Evolutionary conservation across 2,113 vertebrate genomes (phyloP).

Genomic region (Mobula hypostoma): DNA sequence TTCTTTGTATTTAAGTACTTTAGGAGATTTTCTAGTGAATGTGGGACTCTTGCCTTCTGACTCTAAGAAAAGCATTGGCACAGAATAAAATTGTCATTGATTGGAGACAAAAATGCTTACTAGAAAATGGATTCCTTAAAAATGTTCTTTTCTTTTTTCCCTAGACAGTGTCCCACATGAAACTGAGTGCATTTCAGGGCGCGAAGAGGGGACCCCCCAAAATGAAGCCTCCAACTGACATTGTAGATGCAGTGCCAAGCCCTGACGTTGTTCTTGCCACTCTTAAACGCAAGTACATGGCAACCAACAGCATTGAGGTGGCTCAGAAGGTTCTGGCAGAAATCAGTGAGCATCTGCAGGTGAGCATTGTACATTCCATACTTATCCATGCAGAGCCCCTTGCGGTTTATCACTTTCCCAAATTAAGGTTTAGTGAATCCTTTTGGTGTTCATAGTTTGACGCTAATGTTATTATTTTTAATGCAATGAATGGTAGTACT

Average conservation of each 20-base stretch:
- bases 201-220: constrained; percentile 48
- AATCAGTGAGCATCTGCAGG: constrained; percentile 70
- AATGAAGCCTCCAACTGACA: constrained; percentile 54
- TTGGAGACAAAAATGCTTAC: background rate
- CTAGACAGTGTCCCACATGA: constrained; percentile 83
- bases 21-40: no score
- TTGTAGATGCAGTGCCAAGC: constrained; percentile 73
- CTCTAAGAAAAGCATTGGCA: background rate
- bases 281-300: constrained; percentile 82
- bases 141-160: background rate
- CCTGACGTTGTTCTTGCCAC: constrained; percentile 83
- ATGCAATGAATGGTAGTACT: background rate
- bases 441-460: no score
- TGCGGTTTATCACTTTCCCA: background rate
- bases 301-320: constrained; percentile 61
- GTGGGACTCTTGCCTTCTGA: background rate
- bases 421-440: background rate
- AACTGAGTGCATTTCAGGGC: constrained; percentile 81
- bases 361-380: constrained; percentile 44
- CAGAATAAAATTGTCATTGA: no score
- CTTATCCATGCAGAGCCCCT: background rate
- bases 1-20: no score
- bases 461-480: no score
- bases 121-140: background rate
- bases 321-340: constrained; percentile 56